phyloP scores from a whole-genome alignment of 2,888 invertebrate genomes.

The Petrolisthes cinctipes region DNA sequence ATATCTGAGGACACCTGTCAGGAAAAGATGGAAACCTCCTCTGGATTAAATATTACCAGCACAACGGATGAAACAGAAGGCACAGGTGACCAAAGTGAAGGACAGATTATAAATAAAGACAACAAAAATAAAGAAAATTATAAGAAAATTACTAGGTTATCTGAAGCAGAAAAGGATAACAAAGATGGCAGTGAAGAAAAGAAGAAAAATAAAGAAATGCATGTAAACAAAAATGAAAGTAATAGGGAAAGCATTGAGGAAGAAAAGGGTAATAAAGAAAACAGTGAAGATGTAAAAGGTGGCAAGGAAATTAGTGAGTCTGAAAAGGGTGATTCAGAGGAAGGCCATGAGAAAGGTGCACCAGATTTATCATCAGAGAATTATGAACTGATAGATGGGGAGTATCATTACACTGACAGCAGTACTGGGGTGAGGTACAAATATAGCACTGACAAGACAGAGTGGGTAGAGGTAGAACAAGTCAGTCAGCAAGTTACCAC shows the following conservation, averaged over 20 bases:
- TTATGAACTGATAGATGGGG: constrained; percentile 54
- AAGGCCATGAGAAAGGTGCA: neutral
- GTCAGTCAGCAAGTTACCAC: constrained; percentile 22
- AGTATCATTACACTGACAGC: constrained; percentile 59
- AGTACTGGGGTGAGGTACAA: constrained; percentile 39
- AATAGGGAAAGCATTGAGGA: neutral
- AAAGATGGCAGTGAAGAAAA: neutral
- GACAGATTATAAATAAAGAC: neutral
- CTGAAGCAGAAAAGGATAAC: neutral
- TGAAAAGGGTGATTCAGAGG: neutral
- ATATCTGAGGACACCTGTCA: neutral
- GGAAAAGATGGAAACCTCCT: neutral
- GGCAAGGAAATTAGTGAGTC: neutral
- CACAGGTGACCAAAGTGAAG: neutral
- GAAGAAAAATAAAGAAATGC: neutral
- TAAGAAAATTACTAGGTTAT: neutral
- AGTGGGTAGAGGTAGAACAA: constrained; percentile 39
- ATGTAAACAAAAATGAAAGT: neutral
- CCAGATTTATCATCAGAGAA: constrained; percentile 13
- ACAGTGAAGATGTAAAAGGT: neutral
- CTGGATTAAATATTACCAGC: neutral
- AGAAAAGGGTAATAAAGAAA: neutral
- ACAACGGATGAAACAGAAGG: neutral
- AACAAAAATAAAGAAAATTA: neutral
- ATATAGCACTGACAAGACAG: constrained; percentile 37